A percentile compares a stretch with the other conserved stretches of the same genome.
Conservation (phyloP, 2,888 invertebrate species). For the Neocrepidodera transversa region DNA sequence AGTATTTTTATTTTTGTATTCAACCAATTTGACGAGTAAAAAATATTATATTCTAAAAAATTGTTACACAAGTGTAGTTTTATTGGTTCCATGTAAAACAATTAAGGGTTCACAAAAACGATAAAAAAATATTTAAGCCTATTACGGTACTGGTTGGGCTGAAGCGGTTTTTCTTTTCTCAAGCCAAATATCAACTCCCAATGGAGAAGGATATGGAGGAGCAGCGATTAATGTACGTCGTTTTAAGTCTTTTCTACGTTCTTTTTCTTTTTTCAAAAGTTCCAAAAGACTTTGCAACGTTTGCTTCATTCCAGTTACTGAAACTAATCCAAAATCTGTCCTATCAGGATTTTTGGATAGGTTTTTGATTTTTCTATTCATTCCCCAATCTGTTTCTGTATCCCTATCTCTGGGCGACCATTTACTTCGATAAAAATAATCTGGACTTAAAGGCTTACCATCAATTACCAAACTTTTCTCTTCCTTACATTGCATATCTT, state of each 20-base stretch:
- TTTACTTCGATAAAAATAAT: constrained; percentile 38
- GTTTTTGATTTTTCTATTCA: constrained; percentile 7
- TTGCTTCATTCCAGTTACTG: constrained; percentile 16
- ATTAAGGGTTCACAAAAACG: no score
- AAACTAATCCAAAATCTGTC: constrained; percentile 8
- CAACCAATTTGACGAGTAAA: no score
- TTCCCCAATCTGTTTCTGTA: not conserved
- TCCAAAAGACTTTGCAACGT: constrained; percentile 22
- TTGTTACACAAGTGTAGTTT: no score
- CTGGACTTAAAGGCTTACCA: constrained; percentile 32
- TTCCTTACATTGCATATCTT: constrained; percentile 2
- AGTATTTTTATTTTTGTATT: no score
- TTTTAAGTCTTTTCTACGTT: constrained; percentile 5
- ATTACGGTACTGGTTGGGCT: not conserved
- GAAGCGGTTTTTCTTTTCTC: not conserved
- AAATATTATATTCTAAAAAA: no score
- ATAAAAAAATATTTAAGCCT: not conserved
- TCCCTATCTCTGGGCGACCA: constrained; percentile 23
- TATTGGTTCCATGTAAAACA: no score
- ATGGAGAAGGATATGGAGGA: not conserved
- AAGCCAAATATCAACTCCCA: not conserved
- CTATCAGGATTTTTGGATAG: not conserved
- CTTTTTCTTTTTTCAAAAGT: constrained; percentile 19
- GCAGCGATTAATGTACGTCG: not conserved
- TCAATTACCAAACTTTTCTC: constrained; percentile 26